A percentile compares a stretch with the other conserved stretches of the same genome.
Evolutionary conservation across 2,797 vertebrate genomes (phyloP).

Genomic region (Argya squamiceps): DNA sequence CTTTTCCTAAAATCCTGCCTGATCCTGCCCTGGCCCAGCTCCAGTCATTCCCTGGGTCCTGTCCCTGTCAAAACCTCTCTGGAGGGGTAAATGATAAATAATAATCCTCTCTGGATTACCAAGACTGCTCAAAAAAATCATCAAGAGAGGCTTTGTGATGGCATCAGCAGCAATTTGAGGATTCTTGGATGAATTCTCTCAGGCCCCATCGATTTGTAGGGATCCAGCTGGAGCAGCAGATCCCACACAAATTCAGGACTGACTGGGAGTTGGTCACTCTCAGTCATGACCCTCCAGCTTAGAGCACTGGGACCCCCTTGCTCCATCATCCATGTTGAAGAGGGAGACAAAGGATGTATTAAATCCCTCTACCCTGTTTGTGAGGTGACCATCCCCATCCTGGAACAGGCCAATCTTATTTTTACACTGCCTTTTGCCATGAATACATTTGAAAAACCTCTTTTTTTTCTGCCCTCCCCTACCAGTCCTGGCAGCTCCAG

Average conservation of each 20-base stretch:
- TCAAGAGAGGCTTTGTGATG: neutral
- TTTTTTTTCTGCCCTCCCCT: neutral
- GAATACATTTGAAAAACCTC: neutral
- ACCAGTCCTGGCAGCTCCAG: neutral
- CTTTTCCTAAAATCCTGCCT: neutral
- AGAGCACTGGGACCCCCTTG: neutral
- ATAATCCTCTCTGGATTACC: neutral
- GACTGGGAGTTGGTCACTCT: neutral
- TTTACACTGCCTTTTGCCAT: neutral
- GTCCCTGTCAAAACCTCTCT: neutral
- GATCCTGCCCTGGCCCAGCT: neutral
- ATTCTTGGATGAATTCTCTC: neutral
- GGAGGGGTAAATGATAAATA: too few relatives aligned
- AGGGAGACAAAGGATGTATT: neutral
- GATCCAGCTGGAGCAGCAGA: neutral
- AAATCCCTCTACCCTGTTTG: neutral
- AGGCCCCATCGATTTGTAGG: accelerated
- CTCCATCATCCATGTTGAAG: neutral
- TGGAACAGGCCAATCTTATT: accelerated
- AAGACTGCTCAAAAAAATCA: neutral
- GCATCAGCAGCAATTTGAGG: neutral
- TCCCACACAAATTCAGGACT: neutral
- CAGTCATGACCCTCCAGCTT: neutral
- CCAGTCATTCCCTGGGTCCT: neutral
- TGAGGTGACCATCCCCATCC: neutral